A percentile compares a stretch with the other conserved stretches of the same genome.
Conservation (phyloP, 2,888 invertebrate species). For the Melanostoma mellinum region DNA sequence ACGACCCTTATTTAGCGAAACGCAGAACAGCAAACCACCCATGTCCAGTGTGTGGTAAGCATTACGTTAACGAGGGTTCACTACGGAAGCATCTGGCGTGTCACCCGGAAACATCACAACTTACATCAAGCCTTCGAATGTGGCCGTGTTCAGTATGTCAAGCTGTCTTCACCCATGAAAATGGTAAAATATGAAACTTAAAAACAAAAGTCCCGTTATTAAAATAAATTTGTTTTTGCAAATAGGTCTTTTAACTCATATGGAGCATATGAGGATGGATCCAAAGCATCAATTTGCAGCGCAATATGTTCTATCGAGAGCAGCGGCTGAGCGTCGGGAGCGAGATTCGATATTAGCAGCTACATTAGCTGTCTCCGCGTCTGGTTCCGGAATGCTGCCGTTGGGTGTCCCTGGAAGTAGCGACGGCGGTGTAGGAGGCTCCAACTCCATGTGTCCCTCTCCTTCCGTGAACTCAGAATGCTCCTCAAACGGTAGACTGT, state of each 20-base stretch:
- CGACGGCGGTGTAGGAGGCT: conserved; percentile 78
- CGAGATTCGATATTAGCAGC: conserved; percentile 89
- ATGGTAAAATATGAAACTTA: conserved; percentile 85
- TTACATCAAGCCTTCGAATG: conserved; percentile 94
- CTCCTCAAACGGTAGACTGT: conserved; percentile 91
- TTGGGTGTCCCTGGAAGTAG: conserved; percentile 79
- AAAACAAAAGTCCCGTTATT: conserved; percentile 25
- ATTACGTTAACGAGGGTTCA: conserved; percentile 97
- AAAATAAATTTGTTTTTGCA: conserved; percentile 66
- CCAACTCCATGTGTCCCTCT: conserved; percentile 89
- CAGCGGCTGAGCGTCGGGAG: conserved; percentile 94
- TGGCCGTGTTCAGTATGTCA: conserved; percentile 98
- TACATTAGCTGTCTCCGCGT: conserved; percentile 85
- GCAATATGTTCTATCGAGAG: conserved; percentile 94
- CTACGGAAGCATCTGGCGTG: conserved; percentile 95
- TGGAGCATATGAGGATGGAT: conserved; percentile 98
- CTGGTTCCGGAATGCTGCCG: conserved; percentile 84
- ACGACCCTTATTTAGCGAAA: conserved; percentile 94
- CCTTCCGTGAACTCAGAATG: conserved; percentile 94
- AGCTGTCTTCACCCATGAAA: conserved; percentile 96
- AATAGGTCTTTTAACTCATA: conserved; percentile 93
- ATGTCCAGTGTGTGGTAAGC: conserved; percentile 97
- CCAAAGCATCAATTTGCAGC: conserved; percentile 98
- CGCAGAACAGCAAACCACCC: conserved; percentile 97
- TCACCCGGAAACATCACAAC: conserved; percentile 94